Evolutionary conservation across 2,888 invertebrate species (phyloP), one percentile per base, ranked within the genome.

Genomic region (Lithodes maja): DNA sequence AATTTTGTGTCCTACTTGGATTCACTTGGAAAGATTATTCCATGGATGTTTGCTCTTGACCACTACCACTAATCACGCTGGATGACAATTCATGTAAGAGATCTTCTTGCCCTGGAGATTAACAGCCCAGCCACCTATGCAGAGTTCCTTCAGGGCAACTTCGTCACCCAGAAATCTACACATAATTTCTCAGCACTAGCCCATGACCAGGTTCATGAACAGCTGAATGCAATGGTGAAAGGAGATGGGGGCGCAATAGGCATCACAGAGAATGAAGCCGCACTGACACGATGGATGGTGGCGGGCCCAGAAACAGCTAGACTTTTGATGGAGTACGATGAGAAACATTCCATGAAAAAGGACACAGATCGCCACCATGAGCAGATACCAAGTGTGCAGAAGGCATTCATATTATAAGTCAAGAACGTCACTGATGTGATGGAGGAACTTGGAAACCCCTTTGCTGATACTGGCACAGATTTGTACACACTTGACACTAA

Each of bases 1-100:
- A 68, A 68, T 68, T 68, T 68, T 68, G 68, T 68, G 68, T 68
- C 68, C 68, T 68, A 68, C 68, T 68, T 68, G 68, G 68, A 68
- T 68, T 68, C 68, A 68, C 68, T 68, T 68, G 68, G 68, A 68
- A 68, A 68, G 68, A 68, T 68, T 68, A 68, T 68, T 68, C 68
- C 68, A 68, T 68, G 68, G 68, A 68, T 68, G 68, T 68, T 68
- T 68, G 68, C 33, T 33, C 33, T 33, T 33, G 33, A 33, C 33
- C 33, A 33, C 33, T 33, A 33, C 33, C 33, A 33, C 68, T 68
- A 68, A 1, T 68, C 68, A 68, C 68, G 68, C 68, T 68, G 68
- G 68, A 68, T 68, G 68, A 68, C 68, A 68, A 33, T 33, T 33
- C 33, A 33, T 33, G 33, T 33, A 33, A 33, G 33, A 33, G 33